Percentiles rank a stretch among this genome's conserved stretches.
Conservation (phyloP, 1,140 invertebrate genomes). For the Lethocerus indicus region DNA sequence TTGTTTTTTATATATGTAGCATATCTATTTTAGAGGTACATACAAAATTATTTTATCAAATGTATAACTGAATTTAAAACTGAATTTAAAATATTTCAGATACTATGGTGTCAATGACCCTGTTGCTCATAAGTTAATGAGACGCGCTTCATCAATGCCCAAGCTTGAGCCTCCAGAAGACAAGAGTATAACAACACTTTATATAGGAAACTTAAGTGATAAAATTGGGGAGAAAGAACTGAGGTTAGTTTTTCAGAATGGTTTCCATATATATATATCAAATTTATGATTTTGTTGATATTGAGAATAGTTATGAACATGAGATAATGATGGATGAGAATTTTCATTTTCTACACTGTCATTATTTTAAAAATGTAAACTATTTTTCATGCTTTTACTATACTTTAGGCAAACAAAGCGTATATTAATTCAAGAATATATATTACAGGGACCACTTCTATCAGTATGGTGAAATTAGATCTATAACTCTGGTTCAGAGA, state of each 20-base stretch:
- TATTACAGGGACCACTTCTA: slow-evolving; percentile 74
- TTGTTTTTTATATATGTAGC: neutral
- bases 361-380: neutral
- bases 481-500: slow-evolving; percentile 74
- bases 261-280: neutral
- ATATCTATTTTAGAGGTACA: slow-evolving; percentile 1
- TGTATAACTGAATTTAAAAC: neutral
- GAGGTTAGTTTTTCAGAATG: slow-evolving; percentile 34
- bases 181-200: slow-evolving; percentile 88
- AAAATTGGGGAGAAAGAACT: slow-evolving; percentile 80
- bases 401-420: no score
- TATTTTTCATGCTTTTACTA: neutral
- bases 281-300: neutral
- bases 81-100: slow-evolving; percentile 20
- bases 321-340: neutral
- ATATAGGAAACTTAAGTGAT: slow-evolving; percentile 86
- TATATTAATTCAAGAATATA: no score
- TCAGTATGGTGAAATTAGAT: slow-evolving; percentile 97
- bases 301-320: neutral
- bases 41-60: neutral
- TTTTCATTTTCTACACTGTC: neutral
- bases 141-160: slow-evolving; percentile 83
- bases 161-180: slow-evolving; percentile 91
- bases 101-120: slow-evolving; percentile 99
- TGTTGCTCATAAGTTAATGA: slow-evolving; percentile 93